Conservation (phyloP, 2,888 invertebrate species). For the Helicoverpa assulta region DNA sequence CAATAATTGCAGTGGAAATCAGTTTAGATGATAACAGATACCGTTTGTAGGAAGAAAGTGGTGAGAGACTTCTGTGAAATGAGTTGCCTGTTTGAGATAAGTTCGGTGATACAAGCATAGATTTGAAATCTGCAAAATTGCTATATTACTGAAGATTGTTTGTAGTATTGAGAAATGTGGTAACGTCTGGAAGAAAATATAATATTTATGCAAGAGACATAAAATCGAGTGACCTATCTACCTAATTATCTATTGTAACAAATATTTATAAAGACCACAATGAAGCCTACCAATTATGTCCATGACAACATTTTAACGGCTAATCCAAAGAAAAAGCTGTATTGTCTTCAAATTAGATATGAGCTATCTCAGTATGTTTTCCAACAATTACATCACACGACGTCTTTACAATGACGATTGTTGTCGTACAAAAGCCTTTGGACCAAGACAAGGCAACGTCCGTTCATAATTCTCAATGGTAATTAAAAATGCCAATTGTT, state of each 20-base stretch:
- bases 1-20: slow-evolving; percentile 45
- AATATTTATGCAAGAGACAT: too few relatives aligned
- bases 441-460: slow-evolving; percentile 67
- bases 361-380: slow-evolving; percentile 65
- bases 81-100: not conserved
- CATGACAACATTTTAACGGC: slow-evolving; percentile 11
- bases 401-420: slow-evolving; percentile 74
- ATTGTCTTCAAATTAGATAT: slow-evolving; percentile 50
- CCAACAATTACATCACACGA: slow-evolving; percentile 67
- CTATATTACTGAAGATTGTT: too few relatives aligned
- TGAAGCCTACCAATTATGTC: not conserved
- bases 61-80: not conserved
- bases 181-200: too few relatives aligned
- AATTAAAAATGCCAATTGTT: slow-evolving; percentile 81
- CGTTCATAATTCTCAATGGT: slow-evolving; percentile 79
- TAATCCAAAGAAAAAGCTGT: slow-evolving; percentile 25
- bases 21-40: slow-evolving; percentile 23
- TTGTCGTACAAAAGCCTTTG: slow-evolving; percentile 71
- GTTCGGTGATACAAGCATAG: too few relatives aligned
- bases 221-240: too few relatives aligned
- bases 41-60: slow-evolving; percentile 10
- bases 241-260: too few relatives aligned
- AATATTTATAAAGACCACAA: too few relatives aligned
- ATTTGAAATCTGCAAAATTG: too few relatives aligned
- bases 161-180: too few relatives aligned